phyloP scores from a whole-genome alignment of 2,888 invertebrate species.

The Tholera decimalis region DNA sequence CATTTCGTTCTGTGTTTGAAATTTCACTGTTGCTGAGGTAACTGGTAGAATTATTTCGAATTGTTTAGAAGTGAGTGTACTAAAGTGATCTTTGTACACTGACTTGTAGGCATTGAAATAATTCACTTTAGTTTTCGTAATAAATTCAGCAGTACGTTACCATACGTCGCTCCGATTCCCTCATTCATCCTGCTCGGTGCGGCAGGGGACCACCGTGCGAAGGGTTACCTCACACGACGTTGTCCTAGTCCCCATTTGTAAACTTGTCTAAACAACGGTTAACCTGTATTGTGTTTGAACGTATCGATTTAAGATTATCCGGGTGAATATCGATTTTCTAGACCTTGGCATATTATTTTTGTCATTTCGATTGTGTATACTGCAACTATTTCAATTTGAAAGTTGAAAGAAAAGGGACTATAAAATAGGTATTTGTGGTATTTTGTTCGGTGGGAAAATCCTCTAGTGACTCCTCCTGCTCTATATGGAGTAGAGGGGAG shows the following conservation, averaged over 20 bases:
- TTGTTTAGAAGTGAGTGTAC: too few relatives aligned
- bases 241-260: slow-evolving; percentile 46
- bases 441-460: too few relatives aligned
- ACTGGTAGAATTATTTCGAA: too few relatives aligned
- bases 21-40: not conserved
- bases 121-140: slow-evolving; percentile 30
- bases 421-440: too few relatives aligned
- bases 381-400: not conserved
- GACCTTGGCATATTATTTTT: slow-evolving; percentile 17
- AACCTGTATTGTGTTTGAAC: slow-evolving; percentile 49
- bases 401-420: too few relatives aligned
- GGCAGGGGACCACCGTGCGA: slow-evolving; percentile 54
- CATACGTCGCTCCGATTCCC: slow-evolving; percentile 34
- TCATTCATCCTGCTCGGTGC: slow-evolving; percentile 48
- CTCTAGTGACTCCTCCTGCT: too few relatives aligned
- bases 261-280: slow-evolving; percentile 51
- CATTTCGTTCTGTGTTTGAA: not conserved
- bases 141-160: slow-evolving; percentile 39
- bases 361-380: not conserved
- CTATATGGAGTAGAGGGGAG: too few relatives aligned
- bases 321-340: slow-evolving; percentile 36
- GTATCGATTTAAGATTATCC: slow-evolving; percentile 53
- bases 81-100: not conserved
- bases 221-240: slow-evolving; percentile 53
- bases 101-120: slow-evolving; percentile 12